These are phyloP conservation scores for Hydrozoanthus gracilis DNA, from an alignment of 92 coral and sea anemone species.

Conservation along the genomic window DNA sequence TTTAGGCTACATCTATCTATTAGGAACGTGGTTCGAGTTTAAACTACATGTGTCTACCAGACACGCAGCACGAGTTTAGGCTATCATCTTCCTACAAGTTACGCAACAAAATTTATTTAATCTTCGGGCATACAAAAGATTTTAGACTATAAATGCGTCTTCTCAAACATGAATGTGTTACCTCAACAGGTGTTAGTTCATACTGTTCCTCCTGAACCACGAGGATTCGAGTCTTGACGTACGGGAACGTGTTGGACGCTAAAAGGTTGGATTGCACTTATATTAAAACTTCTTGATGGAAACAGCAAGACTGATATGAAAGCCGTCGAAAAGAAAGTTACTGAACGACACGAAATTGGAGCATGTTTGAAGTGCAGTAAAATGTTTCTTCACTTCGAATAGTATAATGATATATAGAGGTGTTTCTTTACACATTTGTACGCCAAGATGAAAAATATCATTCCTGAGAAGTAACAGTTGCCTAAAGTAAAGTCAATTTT, in stretches of 20 bases:
- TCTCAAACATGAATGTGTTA: constrained; percentile 1
- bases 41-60: neutral
- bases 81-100: neutral
- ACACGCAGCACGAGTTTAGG: neutral
- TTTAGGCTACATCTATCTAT: neutral
- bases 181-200: constrained; percentile 98
- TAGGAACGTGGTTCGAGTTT: no score
- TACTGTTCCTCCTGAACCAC: constrained; percentile 99
- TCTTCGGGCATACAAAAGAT: no score
- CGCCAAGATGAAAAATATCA: no score
- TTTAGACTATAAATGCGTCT: no score
- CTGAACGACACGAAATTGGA: neutral
- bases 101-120: no score
- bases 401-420: no score
- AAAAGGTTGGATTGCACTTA: neutral
- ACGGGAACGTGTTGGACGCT: constrained; percentile 98
- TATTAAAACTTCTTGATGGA: neutral
- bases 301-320: neutral
- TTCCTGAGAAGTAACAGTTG: no score
- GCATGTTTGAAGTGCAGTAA: neutral
- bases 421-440: no score
- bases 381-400: no score
- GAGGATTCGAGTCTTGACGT: constrained; percentile 95
- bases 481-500: no score
- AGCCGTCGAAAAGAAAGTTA: neutral